Conservation (phyloP, 2,797 vertebrate genomes). For the Epinephelus awoara region DNA sequence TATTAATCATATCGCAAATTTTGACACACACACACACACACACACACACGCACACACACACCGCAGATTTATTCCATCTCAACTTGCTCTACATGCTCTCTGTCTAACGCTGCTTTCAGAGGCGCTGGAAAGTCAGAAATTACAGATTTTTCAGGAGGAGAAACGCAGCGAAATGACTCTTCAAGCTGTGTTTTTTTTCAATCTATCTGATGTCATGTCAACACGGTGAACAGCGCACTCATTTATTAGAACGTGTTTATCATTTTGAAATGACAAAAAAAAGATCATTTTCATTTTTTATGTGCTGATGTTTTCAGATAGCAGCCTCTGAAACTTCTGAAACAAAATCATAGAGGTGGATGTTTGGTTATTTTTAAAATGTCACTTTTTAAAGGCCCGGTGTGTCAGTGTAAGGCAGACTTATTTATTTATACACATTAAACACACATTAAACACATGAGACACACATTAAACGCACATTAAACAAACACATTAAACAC, state of each 20-base stretch:
- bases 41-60: background rate
- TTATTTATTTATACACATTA: too few relatives aligned
- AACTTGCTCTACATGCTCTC: slow-evolving; percentile 34
- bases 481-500: too few relatives aligned
- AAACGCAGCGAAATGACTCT: slow-evolving; percentile 7
- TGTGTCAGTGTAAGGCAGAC: too few relatives aligned
- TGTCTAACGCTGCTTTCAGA: slow-evolving; percentile 22
- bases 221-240: background rate
- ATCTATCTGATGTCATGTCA: background rate
- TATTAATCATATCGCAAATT: slow-evolving; percentile 64
- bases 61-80: slow-evolving; percentile 38
- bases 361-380: too few relatives aligned
- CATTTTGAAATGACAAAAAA: slow-evolving; percentile 1
- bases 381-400: too few relatives aligned
- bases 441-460: too few relatives aligned
- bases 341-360: background rate
- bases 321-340: rapidly evolving
- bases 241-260: background rate
- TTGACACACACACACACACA: slow-evolving; percentile 25
- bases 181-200: background rate
- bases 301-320: background rate
- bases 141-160: slow-evolving; percentile 2
- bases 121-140: slow-evolving; percentile 23
- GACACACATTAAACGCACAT: too few relatives aligned
- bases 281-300: background rate